phyloP scores from a whole-genome alignment of 2,888 invertebrate species.

The Osedax fenrisi region DNA sequence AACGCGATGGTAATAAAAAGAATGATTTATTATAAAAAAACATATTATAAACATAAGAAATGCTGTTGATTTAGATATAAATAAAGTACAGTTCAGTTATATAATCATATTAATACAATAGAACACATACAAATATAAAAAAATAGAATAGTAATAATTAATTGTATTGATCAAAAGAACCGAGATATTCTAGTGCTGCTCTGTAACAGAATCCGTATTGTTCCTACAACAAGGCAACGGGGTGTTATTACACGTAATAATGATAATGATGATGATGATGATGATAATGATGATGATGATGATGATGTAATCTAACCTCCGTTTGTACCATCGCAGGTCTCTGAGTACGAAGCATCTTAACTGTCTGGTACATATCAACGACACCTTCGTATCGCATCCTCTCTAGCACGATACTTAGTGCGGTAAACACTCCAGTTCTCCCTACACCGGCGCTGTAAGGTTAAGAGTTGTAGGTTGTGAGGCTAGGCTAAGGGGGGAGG shows the following conservation, averaged over 20 bases:
- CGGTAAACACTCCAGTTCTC: conserved; percentile 93
- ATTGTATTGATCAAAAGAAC: conserved; percentile 75
- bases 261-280: neutral
- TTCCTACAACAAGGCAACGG: conserved; percentile 55
- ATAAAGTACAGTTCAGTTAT: too few relatives aligned
- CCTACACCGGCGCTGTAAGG: conserved; percentile 86
- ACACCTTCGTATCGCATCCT: conserved; percentile 98
- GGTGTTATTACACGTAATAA: neutral
- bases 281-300: neutral
- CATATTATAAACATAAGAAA: neutral
- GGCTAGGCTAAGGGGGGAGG: too few relatives aligned
- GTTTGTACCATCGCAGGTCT: conserved; percentile 99
- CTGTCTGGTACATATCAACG: conserved; percentile 96
- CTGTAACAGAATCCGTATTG: conserved; percentile 99
- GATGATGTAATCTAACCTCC: conserved; percentile 60
- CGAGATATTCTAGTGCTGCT: conserved; percentile 92
- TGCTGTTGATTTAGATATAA: neutral
- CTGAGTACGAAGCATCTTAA: conserved; percentile 90
- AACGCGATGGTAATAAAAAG: neutral
- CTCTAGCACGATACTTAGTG: conserved; percentile 89
- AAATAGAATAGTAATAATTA: neutral
- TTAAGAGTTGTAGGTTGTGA: too few relatives aligned
- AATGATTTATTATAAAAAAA: neutral
- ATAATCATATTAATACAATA: neutral
- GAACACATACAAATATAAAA: neutral